phyloP scores from a whole-genome alignment of 2,113 vertebrate genomes.

The Neolamprologus ventralis region DNA sequence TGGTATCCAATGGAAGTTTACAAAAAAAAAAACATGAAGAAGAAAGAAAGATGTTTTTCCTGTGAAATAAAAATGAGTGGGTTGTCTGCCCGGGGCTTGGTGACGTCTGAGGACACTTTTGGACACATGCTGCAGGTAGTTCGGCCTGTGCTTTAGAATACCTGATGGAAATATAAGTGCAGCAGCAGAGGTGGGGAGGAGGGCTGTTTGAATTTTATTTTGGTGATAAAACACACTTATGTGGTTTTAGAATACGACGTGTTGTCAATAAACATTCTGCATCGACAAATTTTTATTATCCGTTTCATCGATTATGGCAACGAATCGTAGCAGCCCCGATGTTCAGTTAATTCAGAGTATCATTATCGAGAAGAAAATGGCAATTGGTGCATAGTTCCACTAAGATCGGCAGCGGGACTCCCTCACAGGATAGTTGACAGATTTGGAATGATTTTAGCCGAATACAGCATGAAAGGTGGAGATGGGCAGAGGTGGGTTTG shows the following conservation, averaged over 20 bases:
- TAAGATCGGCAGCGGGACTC: not conserved
- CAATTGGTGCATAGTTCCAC: not conserved
- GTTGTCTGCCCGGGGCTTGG: not conserved
- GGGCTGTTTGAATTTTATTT: not conserved
- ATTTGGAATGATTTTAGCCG: not conserved
- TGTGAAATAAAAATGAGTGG: not conserved
- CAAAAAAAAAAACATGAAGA: not conserved
- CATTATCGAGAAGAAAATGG: not conserved
- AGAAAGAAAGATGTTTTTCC: not conserved
- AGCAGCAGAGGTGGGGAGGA: not conserved
- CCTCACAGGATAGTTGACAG: not conserved
- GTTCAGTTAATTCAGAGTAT: not conserved
- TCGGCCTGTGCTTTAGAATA: not conserved
- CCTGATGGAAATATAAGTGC: not conserved
- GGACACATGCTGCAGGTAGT: not conserved
- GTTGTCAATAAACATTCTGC: not conserved
- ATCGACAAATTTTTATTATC: not conserved
- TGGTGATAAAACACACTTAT: not conserved
- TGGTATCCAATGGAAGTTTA: not conserved
- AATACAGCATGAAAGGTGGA: not conserved
- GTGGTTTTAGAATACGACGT: not conserved
- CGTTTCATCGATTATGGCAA: not conserved
- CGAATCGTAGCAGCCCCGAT: not conserved
- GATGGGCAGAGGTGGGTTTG: not conserved
- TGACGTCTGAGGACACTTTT: not conserved